Conservation (phyloP, 2,888 invertebrate species). For the Megalurothrips usitatus region DNA sequence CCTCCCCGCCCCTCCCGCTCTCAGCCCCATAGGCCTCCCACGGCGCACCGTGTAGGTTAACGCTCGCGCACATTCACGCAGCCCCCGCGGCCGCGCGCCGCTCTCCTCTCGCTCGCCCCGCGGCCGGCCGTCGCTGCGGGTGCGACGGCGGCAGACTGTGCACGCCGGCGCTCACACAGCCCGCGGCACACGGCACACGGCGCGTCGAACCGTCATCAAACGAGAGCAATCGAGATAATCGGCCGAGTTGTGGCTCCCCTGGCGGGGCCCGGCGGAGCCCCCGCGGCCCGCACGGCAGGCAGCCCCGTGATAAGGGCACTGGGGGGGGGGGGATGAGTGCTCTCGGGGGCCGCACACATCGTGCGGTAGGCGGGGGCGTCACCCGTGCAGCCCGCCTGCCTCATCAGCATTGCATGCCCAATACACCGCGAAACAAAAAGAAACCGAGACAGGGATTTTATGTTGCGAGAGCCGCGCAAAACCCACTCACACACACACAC, state of each 20-base stretch:
- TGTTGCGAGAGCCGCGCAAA: too few species aligned
- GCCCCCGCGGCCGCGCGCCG: neutral
- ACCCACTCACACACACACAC: too few species aligned
- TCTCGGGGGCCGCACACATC: neutral
- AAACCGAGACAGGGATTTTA: too few species aligned
- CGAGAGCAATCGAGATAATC: conserved; percentile 24
- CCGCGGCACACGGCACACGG: neutral
- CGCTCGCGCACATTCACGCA: neutral
- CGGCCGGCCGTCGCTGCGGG: neutral
- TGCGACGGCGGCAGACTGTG: neutral
- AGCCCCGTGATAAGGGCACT: too few species aligned
- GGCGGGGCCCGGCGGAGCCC: neutral
- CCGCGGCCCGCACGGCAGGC: too few species aligned
- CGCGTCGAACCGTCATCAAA: conserved; percentile 14
- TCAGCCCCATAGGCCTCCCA: too few species aligned
- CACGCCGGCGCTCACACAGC: neutral
- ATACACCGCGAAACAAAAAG: too few species aligned
- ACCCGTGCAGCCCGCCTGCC: neutral
- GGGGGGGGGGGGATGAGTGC: neutral
- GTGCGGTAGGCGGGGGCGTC: neutral
- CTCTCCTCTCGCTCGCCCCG: neutral
- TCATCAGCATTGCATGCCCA: neutral
- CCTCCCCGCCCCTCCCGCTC: too few species aligned
- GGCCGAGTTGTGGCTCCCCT: conserved; percentile 5
- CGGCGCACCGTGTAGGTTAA: neutral